These are phyloP conservation scores for Heliconius aoede DNA, from an alignment of 2,888 invertebrate species.

Conservation along the genomic window DNA sequence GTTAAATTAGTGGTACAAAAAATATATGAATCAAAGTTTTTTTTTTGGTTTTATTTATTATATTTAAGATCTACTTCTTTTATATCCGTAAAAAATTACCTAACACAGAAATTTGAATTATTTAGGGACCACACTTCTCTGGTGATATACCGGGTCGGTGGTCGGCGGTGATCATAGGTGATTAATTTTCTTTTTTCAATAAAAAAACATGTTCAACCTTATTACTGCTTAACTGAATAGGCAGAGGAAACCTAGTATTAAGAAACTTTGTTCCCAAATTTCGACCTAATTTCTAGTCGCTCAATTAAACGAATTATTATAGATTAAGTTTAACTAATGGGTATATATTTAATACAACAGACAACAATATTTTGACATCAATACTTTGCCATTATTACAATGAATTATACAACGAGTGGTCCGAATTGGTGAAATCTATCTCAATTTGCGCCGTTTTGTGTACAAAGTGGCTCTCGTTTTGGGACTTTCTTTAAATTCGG, in stretches of 20 bases:
- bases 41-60: not conserved
- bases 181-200: no score
- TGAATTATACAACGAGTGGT: constrained; percentile 26
- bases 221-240: no score
- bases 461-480: constrained; percentile 42
- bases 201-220: no score
- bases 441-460: constrained; percentile 46
- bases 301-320: no score
- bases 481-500: constrained; percentile 37
- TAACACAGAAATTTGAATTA: not conserved
- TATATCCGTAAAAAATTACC: no score
- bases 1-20: not conserved
- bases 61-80: no score
- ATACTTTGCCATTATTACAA: constrained; percentile 8
- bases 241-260: no score
- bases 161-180: not conserved
- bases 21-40: not conserved
- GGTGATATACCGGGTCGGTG: not conserved
- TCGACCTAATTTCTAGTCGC: no score
- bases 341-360: no score
- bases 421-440: constrained; percentile 41
- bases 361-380: no score
- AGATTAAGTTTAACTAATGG: no score
- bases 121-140: not conserved
- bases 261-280: no score